These are phyloP conservation scores for Lampropteryx suffumata DNA, from an alignment of 2,888 invertebrate species.

Conservation along the genomic window DNA sequence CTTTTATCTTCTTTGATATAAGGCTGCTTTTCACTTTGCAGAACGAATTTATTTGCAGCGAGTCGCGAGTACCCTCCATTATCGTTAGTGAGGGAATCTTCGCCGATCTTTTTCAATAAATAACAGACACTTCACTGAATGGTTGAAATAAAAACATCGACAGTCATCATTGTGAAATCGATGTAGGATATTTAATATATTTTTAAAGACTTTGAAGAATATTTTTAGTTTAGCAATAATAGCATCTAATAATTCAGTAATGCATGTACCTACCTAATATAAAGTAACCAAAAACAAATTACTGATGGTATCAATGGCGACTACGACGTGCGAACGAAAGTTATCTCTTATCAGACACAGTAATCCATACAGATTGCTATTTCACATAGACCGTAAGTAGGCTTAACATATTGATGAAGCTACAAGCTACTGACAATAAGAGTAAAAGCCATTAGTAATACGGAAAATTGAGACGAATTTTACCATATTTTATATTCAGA, in stretches of 20 bases:
- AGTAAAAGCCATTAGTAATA: slow-evolving; percentile 5
- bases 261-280: no score
- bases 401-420: slow-evolving; percentile 31
- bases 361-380: slow-evolving; percentile 56
- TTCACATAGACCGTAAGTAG: slow-evolving; percentile 34
- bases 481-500: neutral
- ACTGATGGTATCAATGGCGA: slow-evolving; percentile 10
- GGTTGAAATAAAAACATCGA: neutral
- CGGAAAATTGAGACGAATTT: slow-evolving; percentile 8
- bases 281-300: neutral
- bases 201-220: no score
- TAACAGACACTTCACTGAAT: neutral
- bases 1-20: slow-evolving; percentile 29
- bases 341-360: slow-evolving; percentile 27
- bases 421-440: slow-evolving; percentile 1
- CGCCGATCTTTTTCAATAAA: slow-evolving; percentile 23
- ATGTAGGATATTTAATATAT: no score
- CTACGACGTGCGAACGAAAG: slow-evolving; percentile 18
- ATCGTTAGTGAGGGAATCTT: slow-evolving; percentile 14
- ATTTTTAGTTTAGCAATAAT: no score
- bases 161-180: slow-evolving; percentile 4
- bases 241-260: no score
- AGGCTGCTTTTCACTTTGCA: slow-evolving; percentile 21
- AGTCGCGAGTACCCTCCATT: slow-evolving; percentile 6
- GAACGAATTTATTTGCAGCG: slow-evolving; percentile 18